Evolutionary conservation across 2,797 vertebrate species (phyloP), one percentile per base, ranked within the genome.

Genomic region (Mallotus villosus): DNA sequence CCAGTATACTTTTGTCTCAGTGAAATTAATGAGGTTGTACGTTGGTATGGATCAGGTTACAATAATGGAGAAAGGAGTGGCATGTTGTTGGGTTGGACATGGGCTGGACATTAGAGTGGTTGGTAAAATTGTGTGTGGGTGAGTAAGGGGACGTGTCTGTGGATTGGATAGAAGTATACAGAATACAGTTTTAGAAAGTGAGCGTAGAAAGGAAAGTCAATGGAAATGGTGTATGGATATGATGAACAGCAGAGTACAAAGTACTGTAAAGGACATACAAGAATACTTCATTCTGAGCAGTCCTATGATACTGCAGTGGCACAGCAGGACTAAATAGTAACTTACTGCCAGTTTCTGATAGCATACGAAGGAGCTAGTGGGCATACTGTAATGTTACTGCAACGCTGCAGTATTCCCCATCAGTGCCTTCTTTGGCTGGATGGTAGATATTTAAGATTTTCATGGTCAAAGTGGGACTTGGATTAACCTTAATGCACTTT

Each of bases 401-500:
- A 61, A 69, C 74, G 71, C 78, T 75, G 76, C 74, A 79, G 63
- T 21, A 37, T 68, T 68, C 27, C 53, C 53, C 53, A 19, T 16
- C 11, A 21, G 27, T 46, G 51, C n/a, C 73, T 87, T 74, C 66
- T 82, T 62, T 86, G 81, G 78, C 73, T 85, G 69, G 70, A 63
- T 41, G 22, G 25, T 67, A 16, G 46, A 71, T 72, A 25, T 62
- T 63, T 71, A 19, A 68, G 70, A 46, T 46, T 46, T 46, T 64
- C 58, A 67, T 66, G 29, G 63, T 76, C 83, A 76, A 71, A 74
- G 81, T 74, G 32, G 72, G 83, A 34, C 82, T 82, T 81, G 62
- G 77, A 90, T 88, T 80, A 82, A 89, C 87, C 82, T 91, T 79
- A 91, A 96, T 96, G 96, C 97, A 98, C 96, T 98, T 94, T 98